phyloP scores from a whole-genome alignment of 2,113 vertebrate species.

The Hypocryptadius cinnamomeus region DNA sequence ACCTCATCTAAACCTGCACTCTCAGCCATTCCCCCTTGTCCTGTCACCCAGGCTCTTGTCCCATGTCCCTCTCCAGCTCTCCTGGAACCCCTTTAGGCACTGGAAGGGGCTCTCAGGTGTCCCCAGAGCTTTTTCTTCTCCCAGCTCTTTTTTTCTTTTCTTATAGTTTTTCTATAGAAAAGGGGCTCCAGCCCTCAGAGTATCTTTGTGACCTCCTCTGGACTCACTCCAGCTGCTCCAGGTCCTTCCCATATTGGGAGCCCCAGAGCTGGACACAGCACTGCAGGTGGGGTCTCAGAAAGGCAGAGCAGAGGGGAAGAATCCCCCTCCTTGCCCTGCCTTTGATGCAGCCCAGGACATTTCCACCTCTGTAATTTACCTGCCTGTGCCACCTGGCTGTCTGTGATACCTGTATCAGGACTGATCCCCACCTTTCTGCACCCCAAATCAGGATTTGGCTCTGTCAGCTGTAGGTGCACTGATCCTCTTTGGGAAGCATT shows the following conservation, averaged over 20 bases:
- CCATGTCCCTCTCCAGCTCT: neutral
- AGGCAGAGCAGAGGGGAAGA: neutral
- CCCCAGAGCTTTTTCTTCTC: neutral
- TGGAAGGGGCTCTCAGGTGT: neutral
- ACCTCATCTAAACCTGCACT: too few species aligned
- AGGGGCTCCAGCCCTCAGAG: accelerated
- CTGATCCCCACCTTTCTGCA: neutral
- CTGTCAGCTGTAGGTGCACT: too few species aligned
- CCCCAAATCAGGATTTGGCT: neutral
- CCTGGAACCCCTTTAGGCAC: neutral
- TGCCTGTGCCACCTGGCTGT: neutral
- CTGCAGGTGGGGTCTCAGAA: neutral
- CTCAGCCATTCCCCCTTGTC: neutral
- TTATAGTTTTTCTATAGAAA: too few species aligned
- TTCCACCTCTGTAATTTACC: neutral
- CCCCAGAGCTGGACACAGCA: neutral
- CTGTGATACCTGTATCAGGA: neutral
- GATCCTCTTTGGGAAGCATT: neutral
- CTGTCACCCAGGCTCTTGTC: neutral
- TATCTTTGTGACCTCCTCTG: neutral
- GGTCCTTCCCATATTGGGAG: accelerated
- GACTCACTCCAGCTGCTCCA: neutral
- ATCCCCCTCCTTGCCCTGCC: neutral
- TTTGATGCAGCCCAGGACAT: neutral
- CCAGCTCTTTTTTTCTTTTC: neutral